phyloP scores from a whole-genome alignment of 2,113 vertebrate genomes.

The Saccopteryx bilineata region DNA sequence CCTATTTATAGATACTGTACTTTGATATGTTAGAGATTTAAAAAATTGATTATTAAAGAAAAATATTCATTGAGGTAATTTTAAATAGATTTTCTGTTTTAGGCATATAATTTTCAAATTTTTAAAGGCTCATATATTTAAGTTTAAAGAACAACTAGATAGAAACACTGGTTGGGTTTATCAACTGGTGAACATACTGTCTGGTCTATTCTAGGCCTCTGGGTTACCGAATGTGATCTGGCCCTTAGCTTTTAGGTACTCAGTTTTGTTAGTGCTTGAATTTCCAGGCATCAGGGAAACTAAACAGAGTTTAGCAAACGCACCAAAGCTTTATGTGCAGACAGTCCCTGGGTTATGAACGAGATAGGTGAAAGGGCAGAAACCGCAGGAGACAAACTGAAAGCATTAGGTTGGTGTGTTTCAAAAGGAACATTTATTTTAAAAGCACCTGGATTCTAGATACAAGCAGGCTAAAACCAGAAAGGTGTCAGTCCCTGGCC shows the following conservation, averaged over 20 bases:
- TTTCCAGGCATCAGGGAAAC: background rate
- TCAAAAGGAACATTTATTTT: too few species aligned
- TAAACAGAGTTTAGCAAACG: background rate
- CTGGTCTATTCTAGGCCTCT: background rate
- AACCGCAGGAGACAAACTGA: too few species aligned
- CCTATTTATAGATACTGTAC: background rate
- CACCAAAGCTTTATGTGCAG: background rate
- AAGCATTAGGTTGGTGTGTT: too few species aligned
- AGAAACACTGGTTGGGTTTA: background rate
- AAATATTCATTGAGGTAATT: background rate
- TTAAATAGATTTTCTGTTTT: constrained; percentile 14
- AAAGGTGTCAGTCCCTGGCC: too few species aligned
- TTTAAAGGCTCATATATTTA: background rate
- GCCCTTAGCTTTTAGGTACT: background rate
- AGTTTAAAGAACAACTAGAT: background rate
- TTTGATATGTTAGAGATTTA: constrained; percentile 19
- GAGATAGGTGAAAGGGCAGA: too few species aligned
- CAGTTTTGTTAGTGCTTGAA: background rate
- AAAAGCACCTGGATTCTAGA: too few species aligned
- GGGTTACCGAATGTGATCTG: background rate
- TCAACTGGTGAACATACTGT: background rate
- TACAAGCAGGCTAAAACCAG: too few species aligned
- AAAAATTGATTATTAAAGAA: constrained; percentile 23
- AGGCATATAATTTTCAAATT: background rate
- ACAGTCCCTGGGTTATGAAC: too few species aligned